Base-by-base conservation (phyloP, 2,797 vertebrate genomes). In the Ammospiza maritima region DNA sequence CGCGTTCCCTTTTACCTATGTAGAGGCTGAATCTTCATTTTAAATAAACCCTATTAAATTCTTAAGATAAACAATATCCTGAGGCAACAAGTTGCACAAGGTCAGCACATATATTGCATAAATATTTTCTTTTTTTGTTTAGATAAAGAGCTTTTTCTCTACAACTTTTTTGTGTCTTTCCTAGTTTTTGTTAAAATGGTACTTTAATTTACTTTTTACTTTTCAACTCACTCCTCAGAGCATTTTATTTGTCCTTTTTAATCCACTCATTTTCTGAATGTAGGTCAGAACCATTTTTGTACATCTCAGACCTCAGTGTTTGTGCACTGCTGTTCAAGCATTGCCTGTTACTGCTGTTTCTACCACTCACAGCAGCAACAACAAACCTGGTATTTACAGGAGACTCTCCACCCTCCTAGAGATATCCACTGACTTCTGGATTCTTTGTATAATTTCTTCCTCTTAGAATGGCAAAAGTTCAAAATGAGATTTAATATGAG, bases 401-500 rank as follows among this genome's bases (percentile, higher is more conserved):
- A 80, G 10, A n/a, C n/a, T 82, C 27, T 61, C 18, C 17, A 87
- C 17, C 4, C 10, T 34, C 26, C 34, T 32, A 56, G 32, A 72
- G 54, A 56, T 56, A 75, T 23, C 44, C 17, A 30, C 38, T 62
- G 45, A 12, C 10, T 16, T 88, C 36, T 34, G n/a, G 3, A 45
- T 72, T 54, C 19, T 82, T 95, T 78, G 54, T 85, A 14, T 51
- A 14, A 47, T 13, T 82, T 87, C 44, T 69, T 64, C 21, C 44
- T 75, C 34, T 84, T 65, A 69, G 40, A 40, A 80, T 54, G 16
- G 16, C 40, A 78, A 76, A 73, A 86, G 66, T 89, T 90, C 44
- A 91, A 87, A 67, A 77, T 42, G n/a, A 76, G 36, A 76, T 73
- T 88, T 86, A 77, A 85, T 74, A 54, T 62, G 51, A 94, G n/a